Evolutionary conservation across 2,888 invertebrate species (phyloP).

Genomic region (Emesis russula): DNA sequence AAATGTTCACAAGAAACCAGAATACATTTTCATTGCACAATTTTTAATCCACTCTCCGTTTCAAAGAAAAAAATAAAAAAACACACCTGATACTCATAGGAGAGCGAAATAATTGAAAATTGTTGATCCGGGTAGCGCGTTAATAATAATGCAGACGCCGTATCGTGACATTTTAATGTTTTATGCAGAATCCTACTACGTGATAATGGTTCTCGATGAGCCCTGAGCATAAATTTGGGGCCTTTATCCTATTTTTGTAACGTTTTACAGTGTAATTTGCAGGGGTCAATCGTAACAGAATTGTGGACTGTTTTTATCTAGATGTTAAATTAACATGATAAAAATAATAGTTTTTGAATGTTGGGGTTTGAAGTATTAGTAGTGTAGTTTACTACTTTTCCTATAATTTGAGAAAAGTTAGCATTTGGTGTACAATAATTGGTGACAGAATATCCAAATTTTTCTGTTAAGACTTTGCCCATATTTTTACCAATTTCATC

Average conservation of each 20-base stretch:
- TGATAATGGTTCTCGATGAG: constrained; percentile 94
- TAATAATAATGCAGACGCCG: constrained; percentile 93
- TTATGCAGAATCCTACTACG: constrained; percentile 94
- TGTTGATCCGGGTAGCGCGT: constrained; percentile 92
- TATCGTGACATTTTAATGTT: constrained; percentile 94
- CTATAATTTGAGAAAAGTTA: too few relatives aligned
- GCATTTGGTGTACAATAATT: too few relatives aligned
- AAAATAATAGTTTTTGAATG: neutral
- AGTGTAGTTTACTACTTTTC: too few relatives aligned
- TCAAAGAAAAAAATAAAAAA: constrained; percentile 58
- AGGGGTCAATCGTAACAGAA: constrained; percentile 35
- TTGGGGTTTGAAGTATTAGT: too few relatives aligned
- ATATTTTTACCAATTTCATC: too few relatives aligned
- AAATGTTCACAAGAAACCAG: constrained; percentile 12
- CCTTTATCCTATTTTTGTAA: constrained; percentile 92
- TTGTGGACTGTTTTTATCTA: neutral
- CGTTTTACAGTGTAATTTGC: constrained; percentile 39
- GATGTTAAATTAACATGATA: neutral
- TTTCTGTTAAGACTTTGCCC: too few relatives aligned
- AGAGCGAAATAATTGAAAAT: constrained; percentile 93
- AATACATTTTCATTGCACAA: constrained; percentile 27
- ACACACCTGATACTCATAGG: constrained; percentile 88
- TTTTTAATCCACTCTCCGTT: constrained; percentile 52
- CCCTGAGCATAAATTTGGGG: constrained; percentile 92
- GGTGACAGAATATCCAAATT: too few relatives aligned